Evolutionary conservation across 2,888 invertebrate species (phyloP).

Genomic region (Leptopilina myrica): DNA sequence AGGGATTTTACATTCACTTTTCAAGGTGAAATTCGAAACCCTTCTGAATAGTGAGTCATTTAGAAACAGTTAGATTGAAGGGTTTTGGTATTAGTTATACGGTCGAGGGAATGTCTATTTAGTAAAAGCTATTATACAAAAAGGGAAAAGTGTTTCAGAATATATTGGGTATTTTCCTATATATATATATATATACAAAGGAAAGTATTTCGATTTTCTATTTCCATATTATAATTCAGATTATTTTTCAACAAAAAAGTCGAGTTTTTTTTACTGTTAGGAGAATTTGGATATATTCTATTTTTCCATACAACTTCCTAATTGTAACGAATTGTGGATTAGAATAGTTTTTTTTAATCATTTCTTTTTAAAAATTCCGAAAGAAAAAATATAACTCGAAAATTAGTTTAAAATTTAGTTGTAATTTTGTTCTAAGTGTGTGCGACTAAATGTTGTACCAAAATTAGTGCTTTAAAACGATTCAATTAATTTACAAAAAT

Average conservation of each 20-base stretch:
- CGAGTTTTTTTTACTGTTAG: not conserved
- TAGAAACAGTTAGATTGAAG: conserved; percentile 18
- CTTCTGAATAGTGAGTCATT: conserved; percentile 23
- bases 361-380: too few species aligned
- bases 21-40: conserved; percentile 1
- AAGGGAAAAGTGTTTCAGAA: conserved; percentile 19
- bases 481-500: too few species aligned
- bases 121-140: not conserved
- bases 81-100: conserved; percentile 6
- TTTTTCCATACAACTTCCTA: too few species aligned
- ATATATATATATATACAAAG: too few species aligned
- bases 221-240: not conserved
- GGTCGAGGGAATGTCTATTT: not conserved
- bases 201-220: not conserved
- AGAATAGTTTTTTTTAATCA: too few species aligned
- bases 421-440: too few species aligned
- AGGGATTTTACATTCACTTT: not conserved
- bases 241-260: not conserved
- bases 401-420: too few species aligned
- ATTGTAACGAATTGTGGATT: too few species aligned
- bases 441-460: too few species aligned
- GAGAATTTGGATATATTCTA: too few species aligned
- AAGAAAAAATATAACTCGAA: too few species aligned
- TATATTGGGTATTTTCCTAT: not conserved
- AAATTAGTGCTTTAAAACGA: too few species aligned